Evolutionary conservation across 1,140 invertebrate genomes (phyloP).

Genomic region (Conus betulinus): DNA sequence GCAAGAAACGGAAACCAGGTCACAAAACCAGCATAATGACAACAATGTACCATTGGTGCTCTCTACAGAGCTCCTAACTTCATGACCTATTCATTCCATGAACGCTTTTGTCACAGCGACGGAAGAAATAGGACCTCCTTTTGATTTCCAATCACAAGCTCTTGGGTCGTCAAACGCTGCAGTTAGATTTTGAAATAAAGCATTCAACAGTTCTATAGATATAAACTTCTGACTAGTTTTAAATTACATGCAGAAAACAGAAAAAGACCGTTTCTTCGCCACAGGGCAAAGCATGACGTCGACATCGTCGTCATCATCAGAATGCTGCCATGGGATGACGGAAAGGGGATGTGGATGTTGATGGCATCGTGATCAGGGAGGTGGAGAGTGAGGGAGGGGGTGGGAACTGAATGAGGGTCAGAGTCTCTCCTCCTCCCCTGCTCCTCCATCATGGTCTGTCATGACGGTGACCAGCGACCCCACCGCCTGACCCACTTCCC

Average conservation of each 20-base stretch:
- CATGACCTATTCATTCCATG: no score
- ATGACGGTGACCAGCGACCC: slow-evolving; percentile 91
- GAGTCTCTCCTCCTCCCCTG: slow-evolving; percentile 27
- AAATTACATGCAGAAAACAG: no score
- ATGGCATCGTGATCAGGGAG: neutral
- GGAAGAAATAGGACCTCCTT: no score
- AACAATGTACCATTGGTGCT: no score
- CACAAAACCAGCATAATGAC: neutral
- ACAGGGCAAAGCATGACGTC: neutral
- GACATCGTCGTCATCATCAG: neutral
- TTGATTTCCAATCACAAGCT: no score
- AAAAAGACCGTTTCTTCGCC: neutral
- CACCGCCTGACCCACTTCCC: slow-evolving; percentile 87
- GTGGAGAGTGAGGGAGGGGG: neutral
- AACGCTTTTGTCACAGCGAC: no score
- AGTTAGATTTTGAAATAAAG: no score
- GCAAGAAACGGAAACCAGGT: neutral
- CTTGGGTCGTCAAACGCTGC: no score
- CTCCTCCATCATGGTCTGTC: slow-evolving; percentile 78
- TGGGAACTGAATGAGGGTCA: neutral
- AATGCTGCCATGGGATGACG: neutral
- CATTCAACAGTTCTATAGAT: no score
- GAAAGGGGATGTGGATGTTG: neutral
- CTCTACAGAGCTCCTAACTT: no score
- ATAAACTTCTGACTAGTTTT: no score